phyloP scores from a whole-genome alignment of 2,797 vertebrate genomes.

The Acropternis orthonyx region DNA sequence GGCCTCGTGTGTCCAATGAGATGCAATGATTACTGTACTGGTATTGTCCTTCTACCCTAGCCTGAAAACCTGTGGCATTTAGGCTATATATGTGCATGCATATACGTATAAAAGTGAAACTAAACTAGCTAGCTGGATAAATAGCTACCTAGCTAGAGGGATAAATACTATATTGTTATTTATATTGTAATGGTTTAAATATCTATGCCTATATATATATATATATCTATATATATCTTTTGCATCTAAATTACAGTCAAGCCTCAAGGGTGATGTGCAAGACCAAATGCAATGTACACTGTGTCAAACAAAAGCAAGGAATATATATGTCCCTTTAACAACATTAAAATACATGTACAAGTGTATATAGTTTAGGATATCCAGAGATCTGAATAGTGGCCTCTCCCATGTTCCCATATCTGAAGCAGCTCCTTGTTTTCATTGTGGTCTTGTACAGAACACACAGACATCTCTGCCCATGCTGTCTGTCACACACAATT shows the following conservation, averaged over 20 bases:
- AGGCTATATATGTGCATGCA: neutral
- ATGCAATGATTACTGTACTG: neutral
- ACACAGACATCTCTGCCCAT: neutral
- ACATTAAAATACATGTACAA: neutral
- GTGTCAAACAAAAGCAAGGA: neutral
- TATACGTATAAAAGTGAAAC: neutral
- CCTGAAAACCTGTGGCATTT: neutral
- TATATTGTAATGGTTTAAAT: neutral
- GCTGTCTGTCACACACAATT: neutral
- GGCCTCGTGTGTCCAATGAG: accelerated
- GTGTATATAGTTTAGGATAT: neutral
- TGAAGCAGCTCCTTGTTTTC: neutral
- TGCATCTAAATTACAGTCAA: neutral
- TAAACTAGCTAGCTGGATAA: no score
- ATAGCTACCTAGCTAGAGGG: no score
- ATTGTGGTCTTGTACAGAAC: neutral
- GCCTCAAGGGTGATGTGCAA: neutral
- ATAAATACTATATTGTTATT: no score
- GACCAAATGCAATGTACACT: neutral
- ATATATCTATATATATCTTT: neutral
- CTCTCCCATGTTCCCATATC: neutral
- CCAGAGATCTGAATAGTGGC: neutral
- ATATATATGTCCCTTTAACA: neutral
- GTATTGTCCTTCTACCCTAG: neutral
- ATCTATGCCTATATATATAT: neutral